Evolutionary conservation across 1,140 invertebrate genomes (phyloP).

Genomic region (Palaemon carinicauda): DNA sequence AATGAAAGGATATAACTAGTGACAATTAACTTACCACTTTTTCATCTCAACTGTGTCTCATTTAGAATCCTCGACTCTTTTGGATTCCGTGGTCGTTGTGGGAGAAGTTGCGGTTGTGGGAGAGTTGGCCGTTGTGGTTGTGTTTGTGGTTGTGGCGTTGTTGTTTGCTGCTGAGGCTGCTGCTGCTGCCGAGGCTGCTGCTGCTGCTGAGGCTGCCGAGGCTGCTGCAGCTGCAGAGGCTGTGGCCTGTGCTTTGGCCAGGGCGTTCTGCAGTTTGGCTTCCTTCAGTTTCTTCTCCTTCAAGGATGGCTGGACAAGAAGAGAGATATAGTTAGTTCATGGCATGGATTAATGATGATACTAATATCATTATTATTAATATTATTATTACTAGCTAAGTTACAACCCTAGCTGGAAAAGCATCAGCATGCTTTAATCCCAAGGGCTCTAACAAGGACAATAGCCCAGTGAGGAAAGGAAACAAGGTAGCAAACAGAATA

Average conservation of each 20-base stretch:
- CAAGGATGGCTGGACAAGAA: conserved; percentile 12
- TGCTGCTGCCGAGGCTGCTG: no score
- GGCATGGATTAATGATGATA: background rate
- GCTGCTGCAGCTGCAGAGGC: background rate
- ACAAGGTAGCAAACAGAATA: no score
- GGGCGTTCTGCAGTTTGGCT: conserved; percentile 26
- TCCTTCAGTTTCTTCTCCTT: conserved; percentile 49
- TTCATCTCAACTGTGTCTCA: conserved; percentile 43
- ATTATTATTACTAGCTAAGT: no score
- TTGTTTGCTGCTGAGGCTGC: background rate
- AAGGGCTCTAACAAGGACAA: no score
- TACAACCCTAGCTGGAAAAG: no score
- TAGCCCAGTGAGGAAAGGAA: no score
- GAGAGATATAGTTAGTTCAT: background rate
- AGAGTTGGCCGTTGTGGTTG: background rate
- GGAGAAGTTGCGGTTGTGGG: background rate
- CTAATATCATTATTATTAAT: no score
- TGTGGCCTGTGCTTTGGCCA: background rate
- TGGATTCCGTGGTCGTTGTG: background rate
- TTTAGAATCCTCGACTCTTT: conserved; percentile 19
- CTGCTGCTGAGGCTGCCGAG: no score
- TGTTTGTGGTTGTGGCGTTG: background rate
- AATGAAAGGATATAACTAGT: background rate
- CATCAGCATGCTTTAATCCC: no score
- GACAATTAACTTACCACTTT: conserved; percentile 18